Percentiles rank a stretch among this genome's conserved stretches.
phyloP scores from a whole-genome alignment of 2,113 vertebrate species.

The Indicator indicator region DNA sequence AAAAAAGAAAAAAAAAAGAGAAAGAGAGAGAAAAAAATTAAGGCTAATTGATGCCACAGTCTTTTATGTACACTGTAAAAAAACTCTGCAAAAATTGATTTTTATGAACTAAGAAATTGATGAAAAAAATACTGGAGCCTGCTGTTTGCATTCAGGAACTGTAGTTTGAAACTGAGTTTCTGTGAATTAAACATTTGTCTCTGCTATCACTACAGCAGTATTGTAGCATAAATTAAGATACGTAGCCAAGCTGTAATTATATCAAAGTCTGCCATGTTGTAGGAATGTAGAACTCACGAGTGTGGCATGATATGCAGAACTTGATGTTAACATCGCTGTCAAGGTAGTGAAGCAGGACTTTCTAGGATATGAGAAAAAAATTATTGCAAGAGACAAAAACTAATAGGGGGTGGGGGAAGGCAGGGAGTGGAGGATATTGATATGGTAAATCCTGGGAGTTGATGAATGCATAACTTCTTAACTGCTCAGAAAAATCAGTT shows the following conservation, averaged over 20 bases:
- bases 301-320: slow-evolving; percentile 13
- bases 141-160: slow-evolving; percentile 31
- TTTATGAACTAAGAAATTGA: slow-evolving; percentile 77
- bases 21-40: slow-evolving; percentile 81
- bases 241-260: slow-evolving; percentile 33
- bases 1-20: slow-evolving; percentile 79
- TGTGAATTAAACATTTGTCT: slow-evolving; percentile 69
- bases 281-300: slow-evolving; percentile 48
- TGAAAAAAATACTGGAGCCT: slow-evolving; percentile 56
- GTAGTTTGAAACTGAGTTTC: slow-evolving; percentile 34
- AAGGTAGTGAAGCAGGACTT: neutral
- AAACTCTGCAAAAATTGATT: slow-evolving; percentile 83
- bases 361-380: neutral
- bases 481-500: neutral
- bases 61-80: slow-evolving; percentile 88
- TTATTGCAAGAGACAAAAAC: neutral
- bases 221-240: slow-evolving; percentile 61
- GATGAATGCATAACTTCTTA: neutral
- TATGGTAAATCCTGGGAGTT: neutral
- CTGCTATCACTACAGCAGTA: slow-evolving; percentile 30
- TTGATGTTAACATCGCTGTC: neutral
- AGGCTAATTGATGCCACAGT: slow-evolving; percentile 91
- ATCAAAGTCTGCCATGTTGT: slow-evolving; percentile 46
- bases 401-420: neutral
- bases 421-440: neutral